Conservation (phyloP, 1,140 invertebrate genomes). For the Stenopsyche tienmushanensis region DNA sequence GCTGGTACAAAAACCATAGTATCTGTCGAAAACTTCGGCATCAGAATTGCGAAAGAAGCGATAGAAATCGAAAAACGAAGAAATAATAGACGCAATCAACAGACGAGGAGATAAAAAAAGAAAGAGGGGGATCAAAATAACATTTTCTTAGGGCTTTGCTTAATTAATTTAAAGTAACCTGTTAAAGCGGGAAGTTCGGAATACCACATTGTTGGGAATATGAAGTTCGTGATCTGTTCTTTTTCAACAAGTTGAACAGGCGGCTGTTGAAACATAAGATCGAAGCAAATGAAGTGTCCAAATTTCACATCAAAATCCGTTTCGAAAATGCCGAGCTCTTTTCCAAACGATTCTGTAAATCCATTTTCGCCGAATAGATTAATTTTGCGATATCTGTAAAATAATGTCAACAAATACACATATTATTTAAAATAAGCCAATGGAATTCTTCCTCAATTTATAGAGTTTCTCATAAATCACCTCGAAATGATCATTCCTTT, state of each 20-base stretch:
- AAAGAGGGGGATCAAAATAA: too few relatives aligned
- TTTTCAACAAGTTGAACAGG: constrained; percentile 57
- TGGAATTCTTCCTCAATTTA: too few relatives aligned
- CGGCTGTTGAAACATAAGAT: constrained; percentile 71
- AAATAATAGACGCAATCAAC: too few relatives aligned
- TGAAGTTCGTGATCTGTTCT: constrained; percentile 65
- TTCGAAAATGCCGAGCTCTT: constrained; percentile 62
- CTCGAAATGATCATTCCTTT: constrained; percentile 56
- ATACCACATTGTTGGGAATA: constrained; percentile 76
- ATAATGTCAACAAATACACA: not conserved
- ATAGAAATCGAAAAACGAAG: too few relatives aligned
- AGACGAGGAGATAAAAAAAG: too few relatives aligned
- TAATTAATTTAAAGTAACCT: too few relatives aligned
- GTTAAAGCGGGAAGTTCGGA: constrained; percentile 72
- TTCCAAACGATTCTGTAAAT: constrained; percentile 50
- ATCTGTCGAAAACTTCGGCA: too few relatives aligned
- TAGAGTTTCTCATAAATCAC: too few relatives aligned
- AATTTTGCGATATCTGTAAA: constrained; percentile 69
- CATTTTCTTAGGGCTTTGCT: too few relatives aligned
- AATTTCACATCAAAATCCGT: constrained; percentile 84
- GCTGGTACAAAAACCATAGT: too few relatives aligned
- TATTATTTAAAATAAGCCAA: not conserved
- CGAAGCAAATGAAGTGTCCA: constrained; percentile 78
- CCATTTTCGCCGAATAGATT: constrained; percentile 65
- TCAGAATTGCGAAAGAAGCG: too few relatives aligned